phyloP scores from a whole-genome alignment of 2,797 vertebrate genomes.

The Rhabdophis nuchalis region DNA sequence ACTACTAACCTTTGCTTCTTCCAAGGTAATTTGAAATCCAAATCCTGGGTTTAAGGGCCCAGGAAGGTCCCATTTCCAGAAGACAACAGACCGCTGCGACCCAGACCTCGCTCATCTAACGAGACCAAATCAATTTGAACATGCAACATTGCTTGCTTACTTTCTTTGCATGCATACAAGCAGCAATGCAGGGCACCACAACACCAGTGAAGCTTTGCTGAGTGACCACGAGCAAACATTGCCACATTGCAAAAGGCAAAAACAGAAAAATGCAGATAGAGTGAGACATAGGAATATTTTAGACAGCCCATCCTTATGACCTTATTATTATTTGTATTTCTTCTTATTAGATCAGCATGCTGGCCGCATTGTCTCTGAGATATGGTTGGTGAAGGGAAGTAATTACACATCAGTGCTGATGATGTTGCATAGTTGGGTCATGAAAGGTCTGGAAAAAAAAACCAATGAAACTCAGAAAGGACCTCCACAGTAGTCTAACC shows the following conservation, averaged over 20 bases:
- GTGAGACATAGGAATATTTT: background rate
- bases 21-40: background rate
- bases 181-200: background rate
- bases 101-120: background rate
- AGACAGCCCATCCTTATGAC: background rate
- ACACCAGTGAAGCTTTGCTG: background rate
- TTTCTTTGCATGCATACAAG: background rate
- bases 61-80: conserved; percentile 35
- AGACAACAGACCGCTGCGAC: background rate
- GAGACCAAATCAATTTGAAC: background rate
- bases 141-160: background rate
- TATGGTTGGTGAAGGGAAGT: no score
- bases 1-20: background rate
- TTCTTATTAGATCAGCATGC: no score
- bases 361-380: no score
- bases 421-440: no score
- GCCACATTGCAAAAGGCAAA: background rate
- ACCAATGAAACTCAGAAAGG: no score
- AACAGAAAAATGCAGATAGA: background rate
- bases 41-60: conserved; percentile 24
- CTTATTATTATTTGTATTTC: background rate
- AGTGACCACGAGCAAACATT: background rate
- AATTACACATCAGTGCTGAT: no score
- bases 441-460: no score
- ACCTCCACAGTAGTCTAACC: background rate